These are phyloP conservation scores for Idaea biselata DNA, from an alignment of 2,888 invertebrate species.

Conservation along the genomic window DNA sequence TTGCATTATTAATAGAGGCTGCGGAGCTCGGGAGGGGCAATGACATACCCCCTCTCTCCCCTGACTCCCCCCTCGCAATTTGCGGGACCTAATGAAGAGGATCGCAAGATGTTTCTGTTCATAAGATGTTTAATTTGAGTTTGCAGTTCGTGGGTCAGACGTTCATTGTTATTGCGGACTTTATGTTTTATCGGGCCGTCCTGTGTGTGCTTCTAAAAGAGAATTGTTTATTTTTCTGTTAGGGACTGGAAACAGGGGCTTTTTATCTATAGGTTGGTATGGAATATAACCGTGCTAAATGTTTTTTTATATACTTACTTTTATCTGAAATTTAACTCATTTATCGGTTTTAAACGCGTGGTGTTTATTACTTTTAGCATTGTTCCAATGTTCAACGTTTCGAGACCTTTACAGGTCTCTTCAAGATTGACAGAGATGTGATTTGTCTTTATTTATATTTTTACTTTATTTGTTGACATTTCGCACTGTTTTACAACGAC, in stretches of 20 bases:
- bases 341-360: no score
- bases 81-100: conserved; percentile 79
- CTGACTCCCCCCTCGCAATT: conserved; percentile 54
- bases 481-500: background rate
- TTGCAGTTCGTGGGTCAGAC: conserved; percentile 73
- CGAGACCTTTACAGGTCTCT: no score
- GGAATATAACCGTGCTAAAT: background rate
- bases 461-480: conserved; percentile 12
- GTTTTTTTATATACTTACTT: conserved; percentile 11
- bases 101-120: conserved; percentile 78
- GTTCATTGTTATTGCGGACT: conserved; percentile 71
- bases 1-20: conserved; percentile 80
- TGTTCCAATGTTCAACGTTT: no score
- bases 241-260: background rate
- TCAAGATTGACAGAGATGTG: no score
- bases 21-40: conserved; percentile 44
- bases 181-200: conserved; percentile 49
- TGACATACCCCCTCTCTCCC: conserved; percentile 50
- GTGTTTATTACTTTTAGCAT: no score
- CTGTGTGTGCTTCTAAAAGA: background rate
- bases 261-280: background rate
- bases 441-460: conserved; percentile 9
- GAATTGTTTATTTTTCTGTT: background rate
- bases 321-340: no score
- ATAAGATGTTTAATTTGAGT: conserved; percentile 80